Evolutionary conservation across 2,797 vertebrate genomes (phyloP).

Genomic region (Morus bassanus): DNA sequence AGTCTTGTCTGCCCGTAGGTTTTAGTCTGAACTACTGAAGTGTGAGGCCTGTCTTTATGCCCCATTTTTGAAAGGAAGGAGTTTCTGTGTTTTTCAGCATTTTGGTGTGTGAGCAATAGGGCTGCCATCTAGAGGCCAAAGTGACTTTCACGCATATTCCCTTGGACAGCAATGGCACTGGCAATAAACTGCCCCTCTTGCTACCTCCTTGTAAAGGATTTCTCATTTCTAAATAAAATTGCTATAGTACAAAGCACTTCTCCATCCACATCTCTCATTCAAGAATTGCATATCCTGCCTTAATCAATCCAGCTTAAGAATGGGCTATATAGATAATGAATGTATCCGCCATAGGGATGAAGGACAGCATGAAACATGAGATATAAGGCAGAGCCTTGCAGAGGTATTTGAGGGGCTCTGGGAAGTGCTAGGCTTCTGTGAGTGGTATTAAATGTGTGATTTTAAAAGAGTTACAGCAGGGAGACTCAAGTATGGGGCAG

Average conservation of each 20-base stretch:
- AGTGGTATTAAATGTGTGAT: not conserved
- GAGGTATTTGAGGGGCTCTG: not conserved
- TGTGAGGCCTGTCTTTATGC: not conserved
- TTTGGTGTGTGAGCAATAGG: not conserved
- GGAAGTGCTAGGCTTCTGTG: not conserved
- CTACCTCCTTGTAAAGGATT: not conserved
- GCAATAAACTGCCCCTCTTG: not conserved
- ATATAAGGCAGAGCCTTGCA: not conserved
- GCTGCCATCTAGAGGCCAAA: conserved; percentile 42
- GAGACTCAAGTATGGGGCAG: not conserved
- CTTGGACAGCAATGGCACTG: not conserved
- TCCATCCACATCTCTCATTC: not conserved
- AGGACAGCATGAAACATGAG: not conserved
- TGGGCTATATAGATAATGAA: not conserved
- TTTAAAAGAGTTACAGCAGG: not conserved
- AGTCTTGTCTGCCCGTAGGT: not conserved
- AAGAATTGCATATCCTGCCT: not conserved
- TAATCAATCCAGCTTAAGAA: not conserved
- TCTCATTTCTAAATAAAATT: not conserved
- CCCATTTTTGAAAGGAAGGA: not conserved
- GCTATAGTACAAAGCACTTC: not conserved
- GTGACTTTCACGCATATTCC: not conserved
- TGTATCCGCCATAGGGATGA: not conserved
- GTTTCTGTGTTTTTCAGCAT: not conserved
- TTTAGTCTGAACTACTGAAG: not conserved